A percentile compares a stretch with the other conserved stretches of the same genome.
phyloP scores from a whole-genome alignment of 2,888 invertebrate genomes.

The Euzophera pinguis region DNA sequence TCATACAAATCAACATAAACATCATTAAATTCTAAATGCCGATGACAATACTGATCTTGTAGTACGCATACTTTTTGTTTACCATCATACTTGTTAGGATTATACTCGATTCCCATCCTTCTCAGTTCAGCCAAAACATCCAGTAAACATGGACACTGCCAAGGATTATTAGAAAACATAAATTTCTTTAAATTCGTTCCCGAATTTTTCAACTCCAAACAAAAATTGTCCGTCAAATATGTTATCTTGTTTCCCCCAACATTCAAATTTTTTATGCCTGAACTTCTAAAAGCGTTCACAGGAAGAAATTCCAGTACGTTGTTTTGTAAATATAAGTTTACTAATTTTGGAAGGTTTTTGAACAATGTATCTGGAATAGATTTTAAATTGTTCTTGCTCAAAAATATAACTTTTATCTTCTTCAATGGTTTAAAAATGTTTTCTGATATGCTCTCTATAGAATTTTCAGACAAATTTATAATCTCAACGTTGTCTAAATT shows the following conservation, averaged over 20 bases:
- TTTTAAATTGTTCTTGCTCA: constrained; percentile 50
- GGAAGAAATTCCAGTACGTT: constrained; percentile 51
- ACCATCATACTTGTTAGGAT: constrained; percentile 46
- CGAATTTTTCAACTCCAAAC: constrained; percentile 51
- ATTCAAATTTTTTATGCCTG: constrained; percentile 51
- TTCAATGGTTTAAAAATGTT: constrained; percentile 45
- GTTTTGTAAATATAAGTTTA: constrained; percentile 48
- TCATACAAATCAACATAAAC: constrained; percentile 43
- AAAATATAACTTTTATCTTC: constrained; percentile 42
- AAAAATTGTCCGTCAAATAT: constrained; percentile 58
- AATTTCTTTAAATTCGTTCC: constrained; percentile 51
- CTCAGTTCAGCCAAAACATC: constrained; percentile 56
- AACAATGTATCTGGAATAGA: constrained; percentile 49
- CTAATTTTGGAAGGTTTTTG: constrained; percentile 38
- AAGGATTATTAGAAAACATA: constrained; percentile 62
- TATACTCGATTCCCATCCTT: constrained; percentile 44
- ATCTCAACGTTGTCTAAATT: constrained; percentile 45
- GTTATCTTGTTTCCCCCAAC: constrained; percentile 54
- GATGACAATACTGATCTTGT: constrained; percentile 45
- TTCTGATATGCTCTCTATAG: constrained; percentile 42
- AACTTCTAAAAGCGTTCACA: constrained; percentile 49
- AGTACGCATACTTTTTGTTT: constrained; percentile 52
- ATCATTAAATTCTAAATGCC: constrained; percentile 44
- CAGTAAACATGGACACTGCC: constrained; percentile 62
- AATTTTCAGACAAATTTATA: constrained; percentile 50